Evolutionary conservation across 2,113 vertebrate genomes (phyloP).

Genomic region (Pongo abelii): DNA sequence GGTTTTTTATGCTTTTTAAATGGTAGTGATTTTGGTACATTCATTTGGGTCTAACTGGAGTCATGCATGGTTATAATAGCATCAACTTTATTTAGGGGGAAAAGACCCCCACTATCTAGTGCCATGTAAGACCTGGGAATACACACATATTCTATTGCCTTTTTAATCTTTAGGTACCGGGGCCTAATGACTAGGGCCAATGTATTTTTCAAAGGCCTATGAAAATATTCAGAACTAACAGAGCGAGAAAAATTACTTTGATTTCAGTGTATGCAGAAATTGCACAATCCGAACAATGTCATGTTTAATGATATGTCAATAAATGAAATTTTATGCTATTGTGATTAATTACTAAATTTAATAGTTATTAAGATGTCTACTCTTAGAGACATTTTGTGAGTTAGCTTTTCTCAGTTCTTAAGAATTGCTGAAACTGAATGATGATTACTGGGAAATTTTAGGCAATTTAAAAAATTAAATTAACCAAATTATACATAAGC

Average conservation of each 20-base stretch:
- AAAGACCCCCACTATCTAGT: neutral
- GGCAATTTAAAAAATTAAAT: constrained; percentile 55
- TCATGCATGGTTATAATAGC: neutral
- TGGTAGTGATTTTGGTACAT: neutral
- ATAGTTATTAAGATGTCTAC: neutral
- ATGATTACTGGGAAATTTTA: constrained; percentile 22
- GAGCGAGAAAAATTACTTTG: neutral
- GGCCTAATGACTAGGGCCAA: neutral
- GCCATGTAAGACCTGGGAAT: neutral
- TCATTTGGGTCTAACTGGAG: neutral
- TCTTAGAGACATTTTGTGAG: constrained; percentile 39
- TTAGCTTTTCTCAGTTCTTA: constrained; percentile 44
- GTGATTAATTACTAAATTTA: constrained; percentile 24
- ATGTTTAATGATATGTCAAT: constrained; percentile 23
- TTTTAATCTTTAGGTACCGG: neutral
- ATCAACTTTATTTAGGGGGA: neutral
- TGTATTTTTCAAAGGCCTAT: neutral
- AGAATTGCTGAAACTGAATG: constrained; percentile 37
- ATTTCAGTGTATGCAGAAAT: constrained; percentile 7
- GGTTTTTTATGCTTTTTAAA: neutral
- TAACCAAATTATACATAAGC: constrained; percentile 43
- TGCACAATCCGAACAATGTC: neutral
- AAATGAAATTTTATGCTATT: neutral
- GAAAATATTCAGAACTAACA: constrained; percentile 34
- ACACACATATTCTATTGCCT: neutral